Evolutionary conservation across 2,797 vertebrate species (phyloP).

Genomic region (Cephalopachus bancanus): DNA sequence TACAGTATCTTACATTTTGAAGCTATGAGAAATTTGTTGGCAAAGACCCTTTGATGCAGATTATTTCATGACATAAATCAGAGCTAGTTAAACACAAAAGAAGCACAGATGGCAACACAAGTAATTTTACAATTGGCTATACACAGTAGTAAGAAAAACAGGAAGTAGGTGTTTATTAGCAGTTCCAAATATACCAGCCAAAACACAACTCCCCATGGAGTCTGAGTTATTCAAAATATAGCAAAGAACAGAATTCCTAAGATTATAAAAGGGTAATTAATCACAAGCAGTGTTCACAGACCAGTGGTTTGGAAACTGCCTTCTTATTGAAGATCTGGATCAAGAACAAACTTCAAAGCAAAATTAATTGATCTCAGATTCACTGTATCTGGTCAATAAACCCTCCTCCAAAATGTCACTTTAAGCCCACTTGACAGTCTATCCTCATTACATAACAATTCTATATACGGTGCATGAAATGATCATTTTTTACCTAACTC

Average conservation of each 20-base stretch:
- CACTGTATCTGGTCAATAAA: conserved; percentile 86
- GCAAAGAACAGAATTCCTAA: conserved; percentile 89
- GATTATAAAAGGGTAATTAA: conserved; percentile 92
- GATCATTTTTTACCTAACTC: conserved; percentile 61
- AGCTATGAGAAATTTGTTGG: conserved; percentile 86
- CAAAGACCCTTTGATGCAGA: conserved; percentile 73
- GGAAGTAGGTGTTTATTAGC: conserved; percentile 91
- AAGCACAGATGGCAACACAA: conserved; percentile 84
- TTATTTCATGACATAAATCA: conserved; percentile 78
- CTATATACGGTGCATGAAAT: background rate
- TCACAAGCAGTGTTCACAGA: conserved; percentile 90
- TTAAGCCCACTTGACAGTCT: conserved; percentile 76
- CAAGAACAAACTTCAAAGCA: conserved; percentile 89
- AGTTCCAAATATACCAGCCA: conserved; percentile 92
- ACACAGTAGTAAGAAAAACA: conserved; percentile 92
- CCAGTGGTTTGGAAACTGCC: conserved; percentile 91
- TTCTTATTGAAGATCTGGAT: conserved; percentile 89
- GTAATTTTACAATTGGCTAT: conserved; percentile 88
- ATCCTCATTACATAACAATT: conserved; percentile 80
- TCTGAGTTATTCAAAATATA: conserved; percentile 90
- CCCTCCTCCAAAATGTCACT: conserved; percentile 78
- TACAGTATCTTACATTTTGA: conserved; percentile 82
- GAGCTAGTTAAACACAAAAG: conserved; percentile 76
- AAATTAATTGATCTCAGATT: conserved; percentile 89
- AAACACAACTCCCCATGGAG: conserved; percentile 90